Conservation (phyloP, 1,140 invertebrate species). For the Anastatus disparis region DNA sequence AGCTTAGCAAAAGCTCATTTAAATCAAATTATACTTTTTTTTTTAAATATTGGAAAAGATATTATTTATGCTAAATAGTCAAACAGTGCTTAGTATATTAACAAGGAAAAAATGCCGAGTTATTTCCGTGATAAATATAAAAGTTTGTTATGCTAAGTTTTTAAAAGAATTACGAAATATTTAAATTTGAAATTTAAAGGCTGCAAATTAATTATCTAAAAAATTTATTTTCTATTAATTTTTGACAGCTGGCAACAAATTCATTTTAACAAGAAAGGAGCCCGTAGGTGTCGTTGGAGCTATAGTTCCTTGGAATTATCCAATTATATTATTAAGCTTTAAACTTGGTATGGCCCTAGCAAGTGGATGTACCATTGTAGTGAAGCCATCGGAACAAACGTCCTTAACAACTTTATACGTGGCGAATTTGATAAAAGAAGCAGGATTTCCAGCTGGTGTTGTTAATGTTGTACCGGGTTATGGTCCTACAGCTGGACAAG, state of each 20-base stretch:
- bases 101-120: no score
- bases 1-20: not conserved
- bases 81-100: no score
- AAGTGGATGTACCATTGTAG: slow-evolving; percentile 74
- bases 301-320: slow-evolving; percentile 88
- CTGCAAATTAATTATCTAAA: no score
- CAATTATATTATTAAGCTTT: slow-evolving; percentile 81
- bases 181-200: no score
- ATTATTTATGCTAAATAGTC: no score
- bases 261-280: slow-evolving; percentile 77
- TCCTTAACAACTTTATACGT: slow-evolving; percentile 78
- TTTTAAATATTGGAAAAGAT: no score
- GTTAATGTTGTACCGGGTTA: slow-evolving; percentile 74
- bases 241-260: slow-evolving; percentile 66
- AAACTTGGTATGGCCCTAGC: slow-evolving; percentile 82
- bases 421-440: slow-evolving; percentile 73
- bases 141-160: no score
- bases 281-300: slow-evolving; percentile 85
- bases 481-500: slow-evolving; percentile 75
- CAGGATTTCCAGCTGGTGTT: slow-evolving; percentile 77
- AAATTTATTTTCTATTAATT: not conserved
- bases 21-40: no score
- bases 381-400: slow-evolving; percentile 84
- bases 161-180: no score
- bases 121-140: no score